Evolutionary conservation across 2,113 vertebrate genomes (phyloP), one percentile per base, ranked within the genome.

Genomic region (Blennius ocellaris): DNA sequence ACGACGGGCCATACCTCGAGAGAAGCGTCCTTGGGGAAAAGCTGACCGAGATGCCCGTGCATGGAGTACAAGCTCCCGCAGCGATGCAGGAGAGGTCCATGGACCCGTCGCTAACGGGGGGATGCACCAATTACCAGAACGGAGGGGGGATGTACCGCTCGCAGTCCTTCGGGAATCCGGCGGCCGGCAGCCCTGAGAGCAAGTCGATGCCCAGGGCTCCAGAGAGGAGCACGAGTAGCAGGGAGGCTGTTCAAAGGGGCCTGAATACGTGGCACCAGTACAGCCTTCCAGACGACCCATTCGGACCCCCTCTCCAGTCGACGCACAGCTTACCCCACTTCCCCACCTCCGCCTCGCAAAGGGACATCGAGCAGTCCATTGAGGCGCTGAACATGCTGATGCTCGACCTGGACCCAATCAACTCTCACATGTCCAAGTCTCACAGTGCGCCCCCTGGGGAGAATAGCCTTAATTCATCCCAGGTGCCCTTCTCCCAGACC

Each of bases 301-400:
- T 94, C 50, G 92, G 89, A 8, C 92, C 92, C 1, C 87, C 90
- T 53, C 85, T 95, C 0, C 93, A 95, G 62, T 85, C 90, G 30
- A 92, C 93, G 55, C 94, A 96, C 6, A 94, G 95, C 86, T 92
- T 97, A 80, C 96, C 97, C 0, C 95, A 95, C 38, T 97, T 97
- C 69, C 96, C 96, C 0, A 90, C 93, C 5, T 87, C 94, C 0
- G 95, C 95, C 44, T 97, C 97, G 0, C 96, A 94, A 61, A 92
- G 89, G 69, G 97, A 99, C 90, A 97, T 99, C 0, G 96, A 99
- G 84, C 96, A 96, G 78, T 98, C 97, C 60, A 98, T 99, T 0
- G 97, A 99, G 84, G 93, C 96, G 0, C 95, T 99, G 5, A 97
- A 98, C 38, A 96, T 97, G 94, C 95, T 99, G 5, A 99, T 99